Evolutionary conservation across 1,140 invertebrate genomes (phyloP), one percentile per base, ranked within the genome.

Genomic region (Mylabris phalerata): DNA sequence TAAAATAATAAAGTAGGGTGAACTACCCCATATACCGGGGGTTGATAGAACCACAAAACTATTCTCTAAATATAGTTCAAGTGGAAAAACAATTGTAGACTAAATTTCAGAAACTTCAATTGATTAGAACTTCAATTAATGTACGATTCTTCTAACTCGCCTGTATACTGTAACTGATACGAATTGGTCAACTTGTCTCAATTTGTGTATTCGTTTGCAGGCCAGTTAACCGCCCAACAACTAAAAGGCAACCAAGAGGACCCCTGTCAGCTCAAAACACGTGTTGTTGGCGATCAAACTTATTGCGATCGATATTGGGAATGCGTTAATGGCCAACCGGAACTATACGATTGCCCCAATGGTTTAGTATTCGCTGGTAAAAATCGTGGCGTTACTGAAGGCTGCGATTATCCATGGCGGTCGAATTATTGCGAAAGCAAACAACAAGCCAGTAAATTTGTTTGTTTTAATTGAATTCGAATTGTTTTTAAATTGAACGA

Each of bases 231-330:
- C 32, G 32, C 4, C 7, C 32, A 32, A 32, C 77, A 78, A 63
- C 46, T 71, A 47, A 75, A 75, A 58, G 66, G 67, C 6, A 70
- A 68, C 26, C 77, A 86, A 64, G 85, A 87, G 63, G 87, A 90
- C 72, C 88, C 89, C 0, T 92, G 89, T 73, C 84, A 89, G 72
- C 80, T 79, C 3, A 90, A 90, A 74, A 77, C 82, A 0, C 77
- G 88, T 32, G 83, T 92, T 0, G 84, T 88, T 0, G 81, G 80
- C 1, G 89, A 93, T 65, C 79, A 83, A 58, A 87, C 87, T 24
- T 90, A 92, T 69, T 93, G 91, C 68, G 90, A 93, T 74, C 82
- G 89, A 61, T 93, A 91, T 69, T 92, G 89, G 88, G 89, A 92
- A 71, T 93, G 90, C 68, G 81, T 87, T 6, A 78, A 76, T 59